Percentiles rank a stretch among this genome's conserved stretches.
These are phyloP conservation scores for Listronotus oregonensis DNA, from an alignment of 1,140 invertebrate genomes.

Conservation along the genomic window DNA sequence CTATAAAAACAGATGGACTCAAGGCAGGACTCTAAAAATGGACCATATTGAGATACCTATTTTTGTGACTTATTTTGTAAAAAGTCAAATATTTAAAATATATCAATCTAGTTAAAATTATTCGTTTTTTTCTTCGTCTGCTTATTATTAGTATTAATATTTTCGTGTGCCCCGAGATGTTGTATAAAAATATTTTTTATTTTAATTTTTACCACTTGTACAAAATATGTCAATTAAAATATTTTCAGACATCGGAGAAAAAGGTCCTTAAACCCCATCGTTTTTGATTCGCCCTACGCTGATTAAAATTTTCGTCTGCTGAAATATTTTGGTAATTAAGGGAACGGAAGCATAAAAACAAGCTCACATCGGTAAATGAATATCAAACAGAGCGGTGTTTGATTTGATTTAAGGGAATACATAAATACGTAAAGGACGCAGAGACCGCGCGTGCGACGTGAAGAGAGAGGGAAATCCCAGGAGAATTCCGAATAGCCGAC, in stretches of 20 bases:
- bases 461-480: constrained; percentile 6
- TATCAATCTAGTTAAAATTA: too few relatives aligned
- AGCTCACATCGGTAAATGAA: constrained; percentile 36
- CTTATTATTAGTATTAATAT: too few relatives aligned
- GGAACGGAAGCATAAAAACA: constrained; percentile 10
- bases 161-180: too few relatives aligned
- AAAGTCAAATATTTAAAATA: too few relatives aligned
- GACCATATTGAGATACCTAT: too few relatives aligned
- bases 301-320: constrained; percentile 1
- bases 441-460: constrained; percentile 3
- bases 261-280: neutral
- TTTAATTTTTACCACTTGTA: too few relatives aligned
- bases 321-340: constrained; percentile 19
- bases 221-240: neutral
- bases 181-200: too few relatives aligned
- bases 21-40: too few relatives aligned
- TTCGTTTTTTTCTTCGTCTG: too few relatives aligned
- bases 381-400: constrained; percentile 43
- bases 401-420: constrained; percentile 44
- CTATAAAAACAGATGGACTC: too few relatives aligned
- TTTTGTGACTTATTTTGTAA: too few relatives aligned
- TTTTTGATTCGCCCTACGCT: too few relatives aligned
- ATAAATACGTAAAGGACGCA: constrained; percentile 43
- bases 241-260: neutral
- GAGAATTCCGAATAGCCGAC: constrained; percentile 31